phyloP scores from a whole-genome alignment of 2,113 vertebrate genomes.

The Pelecanus crispus region DNA sequence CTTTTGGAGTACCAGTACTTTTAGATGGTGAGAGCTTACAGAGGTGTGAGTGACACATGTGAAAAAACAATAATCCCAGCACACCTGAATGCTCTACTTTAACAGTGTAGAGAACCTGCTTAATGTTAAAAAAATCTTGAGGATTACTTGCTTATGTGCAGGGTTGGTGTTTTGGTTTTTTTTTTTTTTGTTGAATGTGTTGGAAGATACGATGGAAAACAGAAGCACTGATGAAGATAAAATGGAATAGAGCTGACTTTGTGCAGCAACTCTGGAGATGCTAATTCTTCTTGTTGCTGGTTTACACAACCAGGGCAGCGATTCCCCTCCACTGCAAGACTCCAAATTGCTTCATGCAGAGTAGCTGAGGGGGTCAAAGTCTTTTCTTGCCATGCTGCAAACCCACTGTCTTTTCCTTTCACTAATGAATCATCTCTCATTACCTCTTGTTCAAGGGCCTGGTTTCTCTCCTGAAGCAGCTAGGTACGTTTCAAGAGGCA shows the following conservation, averaged over 20 bases:
- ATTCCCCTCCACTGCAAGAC: neutral
- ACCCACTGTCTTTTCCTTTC: neutral
- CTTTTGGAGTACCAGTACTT: neutral
- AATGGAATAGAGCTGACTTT: neutral
- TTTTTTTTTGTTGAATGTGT: neutral
- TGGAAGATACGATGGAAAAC: neutral
- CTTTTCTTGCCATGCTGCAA: neutral
- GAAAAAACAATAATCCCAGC: neutral
- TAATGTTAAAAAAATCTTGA: neutral
- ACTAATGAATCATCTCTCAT: neutral
- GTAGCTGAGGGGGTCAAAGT: neutral
- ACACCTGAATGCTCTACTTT: neutral
- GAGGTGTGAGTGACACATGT: neutral
- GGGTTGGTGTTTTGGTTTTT: neutral
- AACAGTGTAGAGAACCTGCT: neutral
- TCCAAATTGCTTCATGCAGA: neutral
- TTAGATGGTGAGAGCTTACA: neutral
- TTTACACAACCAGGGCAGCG: neutral
- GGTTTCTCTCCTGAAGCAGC: neutral
- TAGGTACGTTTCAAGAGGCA: neutral
- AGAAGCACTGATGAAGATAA: neutral
- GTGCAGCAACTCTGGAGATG: neutral
- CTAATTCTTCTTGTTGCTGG: neutral
- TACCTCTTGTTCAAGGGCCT: neutral
- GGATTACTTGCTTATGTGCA: neutral